These are phyloP conservation scores for Brachionus rotundiformis DNA, from an alignment of 1,140 invertebrate genomes.

Conservation along the genomic window DNA sequence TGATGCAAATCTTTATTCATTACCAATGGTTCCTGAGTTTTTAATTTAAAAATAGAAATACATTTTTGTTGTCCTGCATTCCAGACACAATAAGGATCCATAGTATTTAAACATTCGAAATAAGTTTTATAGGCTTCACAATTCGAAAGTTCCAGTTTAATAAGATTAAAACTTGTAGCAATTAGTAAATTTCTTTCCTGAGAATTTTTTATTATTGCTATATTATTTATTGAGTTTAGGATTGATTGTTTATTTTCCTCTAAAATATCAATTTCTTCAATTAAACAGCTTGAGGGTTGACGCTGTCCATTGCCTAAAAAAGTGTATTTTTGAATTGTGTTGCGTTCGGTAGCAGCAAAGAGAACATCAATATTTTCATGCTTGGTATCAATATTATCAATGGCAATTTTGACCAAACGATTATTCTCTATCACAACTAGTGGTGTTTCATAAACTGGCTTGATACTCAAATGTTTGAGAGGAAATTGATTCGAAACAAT, in stretches of 20 bases:
- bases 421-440: not conserved
- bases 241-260: not conserved
- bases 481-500: conserved; percentile 13
- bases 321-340: conserved; percentile 22
- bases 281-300: not conserved
- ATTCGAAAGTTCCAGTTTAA: conserved; percentile 26
- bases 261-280: conserved; percentile 29
- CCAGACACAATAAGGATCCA: conserved; percentile 47
- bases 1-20: conserved; percentile 11
- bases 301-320: not conserved
- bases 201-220: not conserved
- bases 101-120: conserved; percentile 18
- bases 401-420: not conserved
- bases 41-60: not conserved
- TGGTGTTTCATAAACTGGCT: not conserved
- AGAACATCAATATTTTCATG: conserved; percentile 28
- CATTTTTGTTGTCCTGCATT: conserved; percentile 21
- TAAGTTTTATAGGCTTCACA: not conserved
- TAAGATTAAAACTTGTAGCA: conserved; percentile 5
- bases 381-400: conserved; percentile 24
- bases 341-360: not conserved
- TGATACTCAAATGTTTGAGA: conserved; percentile 20
- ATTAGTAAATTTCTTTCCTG: not conserved
- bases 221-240: conserved; percentile 39
- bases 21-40: not conserved